These are phyloP conservation scores for Eira barbara DNA, from an alignment of 2,113 vertebrate genomes.

Conservation along the genomic window DNA sequence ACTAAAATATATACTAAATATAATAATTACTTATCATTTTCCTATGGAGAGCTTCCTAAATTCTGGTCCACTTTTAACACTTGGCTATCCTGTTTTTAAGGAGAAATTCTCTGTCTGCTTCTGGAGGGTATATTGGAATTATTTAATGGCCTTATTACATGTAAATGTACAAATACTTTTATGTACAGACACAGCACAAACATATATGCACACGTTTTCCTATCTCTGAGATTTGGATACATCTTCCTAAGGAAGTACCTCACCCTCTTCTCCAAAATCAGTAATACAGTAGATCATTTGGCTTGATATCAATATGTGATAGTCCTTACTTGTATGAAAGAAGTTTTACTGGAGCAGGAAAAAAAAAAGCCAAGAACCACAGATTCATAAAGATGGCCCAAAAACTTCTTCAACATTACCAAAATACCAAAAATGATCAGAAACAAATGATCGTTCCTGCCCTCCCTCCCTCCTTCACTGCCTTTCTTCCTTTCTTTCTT, in stretches of 20 bases:
- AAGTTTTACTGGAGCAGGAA: background rate
- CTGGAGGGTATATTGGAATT: background rate
- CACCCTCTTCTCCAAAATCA: background rate
- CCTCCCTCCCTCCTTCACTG: background rate
- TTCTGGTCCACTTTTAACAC: background rate
- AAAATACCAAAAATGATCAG: background rate
- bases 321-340: background rate
- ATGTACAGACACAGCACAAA: background rate
- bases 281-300: background rate
- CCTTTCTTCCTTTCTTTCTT: background rate
- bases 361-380: background rate
- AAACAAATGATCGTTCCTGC: background rate
- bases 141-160: background rate
- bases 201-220: background rate
- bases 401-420: background rate
- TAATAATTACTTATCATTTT: background rate
- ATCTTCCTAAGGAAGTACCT: background rate
- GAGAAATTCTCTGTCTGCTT: background rate
- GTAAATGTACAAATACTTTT: background rate
- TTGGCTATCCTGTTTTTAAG: background rate
- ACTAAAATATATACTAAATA: slow-evolving; percentile 12
- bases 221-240: background rate
- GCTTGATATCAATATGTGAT: background rate
- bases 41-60: background rate
- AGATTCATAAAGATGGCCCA: background rate